Conservation (phyloP, 2,888 invertebrate genomes). For the Julus scanicus region DNA sequence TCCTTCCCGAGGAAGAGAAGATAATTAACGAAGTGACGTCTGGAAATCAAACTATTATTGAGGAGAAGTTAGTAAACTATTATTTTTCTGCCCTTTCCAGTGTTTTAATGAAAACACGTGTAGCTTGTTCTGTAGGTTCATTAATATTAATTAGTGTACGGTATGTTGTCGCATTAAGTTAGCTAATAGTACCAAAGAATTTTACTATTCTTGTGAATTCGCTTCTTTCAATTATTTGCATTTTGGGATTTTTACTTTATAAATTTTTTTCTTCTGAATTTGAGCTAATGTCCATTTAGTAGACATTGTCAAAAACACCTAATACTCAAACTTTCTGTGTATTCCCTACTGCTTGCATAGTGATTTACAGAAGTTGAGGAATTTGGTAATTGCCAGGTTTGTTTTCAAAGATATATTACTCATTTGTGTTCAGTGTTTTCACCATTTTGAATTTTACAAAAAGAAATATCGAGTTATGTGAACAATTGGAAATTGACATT, state of each 20-base stretch:
- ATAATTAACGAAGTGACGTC: conserved; percentile 69
- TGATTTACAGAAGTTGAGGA: neutral
- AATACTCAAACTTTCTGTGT: neutral
- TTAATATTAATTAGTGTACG: too few relatives aligned
- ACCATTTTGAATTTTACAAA: too few relatives aligned
- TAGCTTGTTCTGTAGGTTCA: too few relatives aligned
- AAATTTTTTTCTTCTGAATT: neutral
- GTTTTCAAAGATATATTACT: neutral
- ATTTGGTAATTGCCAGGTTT: neutral
- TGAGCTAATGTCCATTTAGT: too few relatives aligned
- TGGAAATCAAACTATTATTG: conserved; percentile 67
- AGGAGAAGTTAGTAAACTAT: conserved; percentile 68
- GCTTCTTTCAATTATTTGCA: too few relatives aligned
- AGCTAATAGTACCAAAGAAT: neutral
- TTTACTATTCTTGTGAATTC: neutral
- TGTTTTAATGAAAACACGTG: too few relatives aligned
- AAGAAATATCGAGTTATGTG: too few relatives aligned
- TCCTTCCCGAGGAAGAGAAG: conserved; percentile 71
- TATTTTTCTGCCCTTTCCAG: too few relatives aligned
- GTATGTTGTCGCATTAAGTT: too few relatives aligned
- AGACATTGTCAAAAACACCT: neutral
- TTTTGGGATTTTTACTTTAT: too few relatives aligned
- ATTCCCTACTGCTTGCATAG: neutral
- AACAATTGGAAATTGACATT: too few relatives aligned
- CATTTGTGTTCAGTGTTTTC: too few relatives aligned